These are phyloP conservation scores for Ips nitidus DNA, from an alignment of 1,140 invertebrate species.

Conservation along the genomic window DNA sequence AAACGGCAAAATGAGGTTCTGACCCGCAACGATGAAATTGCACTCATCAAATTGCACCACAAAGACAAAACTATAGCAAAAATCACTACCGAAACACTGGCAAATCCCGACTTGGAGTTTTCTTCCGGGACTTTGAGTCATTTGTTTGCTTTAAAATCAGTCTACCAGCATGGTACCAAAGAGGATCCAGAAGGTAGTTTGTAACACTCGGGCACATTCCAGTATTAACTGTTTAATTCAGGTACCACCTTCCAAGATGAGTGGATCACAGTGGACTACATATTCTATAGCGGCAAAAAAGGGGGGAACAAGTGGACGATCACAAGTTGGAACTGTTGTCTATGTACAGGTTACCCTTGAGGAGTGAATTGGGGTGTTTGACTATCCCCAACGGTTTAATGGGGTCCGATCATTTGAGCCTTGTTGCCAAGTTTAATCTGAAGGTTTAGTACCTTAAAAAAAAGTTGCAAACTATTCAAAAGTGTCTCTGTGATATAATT, in stretches of 20 bases:
- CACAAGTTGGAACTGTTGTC: slow-evolving; percentile 59
- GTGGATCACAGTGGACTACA: slow-evolving; percentile 84
- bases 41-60: slow-evolving; percentile 42
- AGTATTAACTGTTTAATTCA: slow-evolving; percentile 3
- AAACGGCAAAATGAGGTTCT: slow-evolving; percentile 45
- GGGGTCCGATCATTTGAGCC: slow-evolving; percentile 77
- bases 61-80: slow-evolving; percentile 34
- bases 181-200: slow-evolving; percentile 55
- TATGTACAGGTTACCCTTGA: slow-evolving; percentile 64
- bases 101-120: slow-evolving; percentile 41
- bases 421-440: slow-evolving; percentile 63
- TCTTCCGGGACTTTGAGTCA: slow-evolving; percentile 58
- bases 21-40: slow-evolving; percentile 23
- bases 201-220: not conserved
- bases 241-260: slow-evolving; percentile 68
- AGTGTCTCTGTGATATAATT: too few species aligned
- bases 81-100: slow-evolving; percentile 11
- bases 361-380: slow-evolving; percentile 59
- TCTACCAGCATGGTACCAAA: slow-evolving; percentile 54
- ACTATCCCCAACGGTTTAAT: slow-evolving; percentile 73
- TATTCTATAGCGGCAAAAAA: slow-evolving; percentile 64
- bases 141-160: slow-evolving; percentile 59
- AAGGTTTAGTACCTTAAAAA: slow-evolving; percentile 32
- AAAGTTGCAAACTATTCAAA: too few species aligned
- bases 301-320: slow-evolving; percentile 36